Conservation (phyloP, 2,888 invertebrate genomes). For the Cabera pusaria region DNA sequence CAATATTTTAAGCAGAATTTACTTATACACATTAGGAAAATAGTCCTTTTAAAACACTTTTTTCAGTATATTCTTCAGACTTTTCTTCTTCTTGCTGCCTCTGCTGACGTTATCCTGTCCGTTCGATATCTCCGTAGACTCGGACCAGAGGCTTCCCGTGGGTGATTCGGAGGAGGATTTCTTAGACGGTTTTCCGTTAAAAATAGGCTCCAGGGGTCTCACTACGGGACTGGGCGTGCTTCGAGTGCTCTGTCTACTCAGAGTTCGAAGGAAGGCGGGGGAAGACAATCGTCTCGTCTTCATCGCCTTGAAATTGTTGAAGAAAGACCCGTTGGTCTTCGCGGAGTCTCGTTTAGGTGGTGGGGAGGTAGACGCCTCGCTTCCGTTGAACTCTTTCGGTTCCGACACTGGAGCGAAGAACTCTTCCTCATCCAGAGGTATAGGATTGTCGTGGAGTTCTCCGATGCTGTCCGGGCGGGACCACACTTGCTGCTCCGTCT, state of each 20-base stretch:
- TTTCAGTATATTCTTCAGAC: slow-evolving; percentile 89
- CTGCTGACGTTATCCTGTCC: slow-evolving; percentile 54
- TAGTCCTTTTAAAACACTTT: slow-evolving; percentile 88
- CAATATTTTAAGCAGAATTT: slow-evolving; percentile 38
- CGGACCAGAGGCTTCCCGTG: slow-evolving; percentile 74
- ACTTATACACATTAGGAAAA: slow-evolving; percentile 27
- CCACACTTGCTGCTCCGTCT: slow-evolving; percentile 63
- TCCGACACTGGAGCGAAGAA: slow-evolving; percentile 77
- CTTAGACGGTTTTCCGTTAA: slow-evolving; percentile 61
- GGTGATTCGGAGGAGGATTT: slow-evolving; percentile 73
- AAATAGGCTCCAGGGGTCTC: slow-evolving; percentile 58
- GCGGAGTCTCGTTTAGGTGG: slow-evolving; percentile 56
- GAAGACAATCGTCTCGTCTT: slow-evolving; percentile 82
- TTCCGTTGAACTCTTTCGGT: slow-evolving; percentile 63
- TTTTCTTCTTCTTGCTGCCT: slow-evolving; percentile 84
- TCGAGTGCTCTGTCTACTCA: slow-evolving; percentile 76
- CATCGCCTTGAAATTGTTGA: slow-evolving; percentile 69
- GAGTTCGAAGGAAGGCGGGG: slow-evolving; percentile 83
- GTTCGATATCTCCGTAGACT: slow-evolving; percentile 72
- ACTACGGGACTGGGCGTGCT: slow-evolving; percentile 69
- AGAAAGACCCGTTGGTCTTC: slow-evolving; percentile 76
- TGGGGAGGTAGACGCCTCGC: slow-evolving; percentile 38
- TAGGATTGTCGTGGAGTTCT: slow-evolving; percentile 72
- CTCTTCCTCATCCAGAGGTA: slow-evolving; percentile 82
- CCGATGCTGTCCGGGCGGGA: slow-evolving; percentile 61